Evolutionary conservation across 2,797 vertebrate genomes (phyloP).

Genomic region (Anguilla obscura): DNA sequence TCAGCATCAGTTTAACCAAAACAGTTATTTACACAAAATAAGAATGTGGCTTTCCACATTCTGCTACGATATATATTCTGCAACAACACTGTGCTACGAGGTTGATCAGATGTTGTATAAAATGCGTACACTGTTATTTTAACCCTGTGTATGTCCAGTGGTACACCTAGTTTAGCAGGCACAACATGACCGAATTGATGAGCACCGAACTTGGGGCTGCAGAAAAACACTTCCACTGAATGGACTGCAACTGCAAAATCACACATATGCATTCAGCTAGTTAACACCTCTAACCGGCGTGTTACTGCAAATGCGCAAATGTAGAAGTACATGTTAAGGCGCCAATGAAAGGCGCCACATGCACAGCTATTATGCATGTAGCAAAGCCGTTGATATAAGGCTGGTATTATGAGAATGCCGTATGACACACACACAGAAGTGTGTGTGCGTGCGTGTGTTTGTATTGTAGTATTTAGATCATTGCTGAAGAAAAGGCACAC

Average conservation of each 20-base stretch:
- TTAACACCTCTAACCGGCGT: background rate
- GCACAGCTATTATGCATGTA: background rate
- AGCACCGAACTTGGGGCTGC: background rate
- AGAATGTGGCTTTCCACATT: background rate
- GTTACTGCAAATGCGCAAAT: background rate
- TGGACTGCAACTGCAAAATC: background rate
- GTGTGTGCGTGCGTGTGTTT: background rate
- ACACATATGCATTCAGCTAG: background rate
- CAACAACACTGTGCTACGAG: background rate
- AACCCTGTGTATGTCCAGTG: background rate
- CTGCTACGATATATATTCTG: background rate
- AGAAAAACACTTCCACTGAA: background rate
- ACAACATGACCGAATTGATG: background rate
- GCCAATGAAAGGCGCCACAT: background rate
- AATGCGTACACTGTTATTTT: background rate
- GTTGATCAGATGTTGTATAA: background rate
- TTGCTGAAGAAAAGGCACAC: background rate
- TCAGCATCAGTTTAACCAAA: background rate
- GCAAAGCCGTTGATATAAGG: background rate
- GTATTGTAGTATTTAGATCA: background rate
- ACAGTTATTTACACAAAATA: background rate
- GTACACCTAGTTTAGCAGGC: background rate
- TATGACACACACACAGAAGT: background rate
- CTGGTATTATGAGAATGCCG: background rate
- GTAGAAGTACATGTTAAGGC: background rate